Evolutionary conservation across 35 echinoderm and acorn worm species (phyloP).

Genomic region (Stichopus chloronotus): DNA sequence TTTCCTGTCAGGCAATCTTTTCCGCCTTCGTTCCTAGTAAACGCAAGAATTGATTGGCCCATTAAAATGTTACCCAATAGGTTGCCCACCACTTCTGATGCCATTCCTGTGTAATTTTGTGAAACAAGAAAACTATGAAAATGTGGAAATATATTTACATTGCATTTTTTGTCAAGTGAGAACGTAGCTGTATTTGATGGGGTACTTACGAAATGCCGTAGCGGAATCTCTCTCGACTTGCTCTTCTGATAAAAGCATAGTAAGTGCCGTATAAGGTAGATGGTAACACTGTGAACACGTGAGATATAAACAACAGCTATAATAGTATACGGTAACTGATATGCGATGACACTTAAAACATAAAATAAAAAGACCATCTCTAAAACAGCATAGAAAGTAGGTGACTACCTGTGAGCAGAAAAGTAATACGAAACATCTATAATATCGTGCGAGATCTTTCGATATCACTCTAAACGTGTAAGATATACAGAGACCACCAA

Average conservation of each 20-base stretch:
- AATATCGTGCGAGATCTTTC: too few species aligned
- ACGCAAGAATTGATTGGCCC: constrained; percentile 69
- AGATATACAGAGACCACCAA: too few species aligned
- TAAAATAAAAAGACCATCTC: too few species aligned
- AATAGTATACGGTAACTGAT: background rate
- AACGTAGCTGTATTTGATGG: background rate
- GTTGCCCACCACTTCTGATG: constrained; percentile 70
- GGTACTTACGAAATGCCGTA: constrained; percentile 80
- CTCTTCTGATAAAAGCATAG: constrained; percentile 80
- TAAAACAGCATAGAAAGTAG: too few species aligned
- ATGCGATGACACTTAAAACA: too few species aligned
- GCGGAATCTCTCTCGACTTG: constrained; percentile 81
- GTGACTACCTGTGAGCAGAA: too few species aligned
- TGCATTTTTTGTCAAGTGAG: background rate
- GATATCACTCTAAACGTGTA: too few species aligned
- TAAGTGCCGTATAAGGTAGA: constrained; percentile 82
- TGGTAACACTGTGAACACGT: constrained; percentile 66
- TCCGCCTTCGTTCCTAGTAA: background rate
- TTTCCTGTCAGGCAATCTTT: constrained; percentile 50
- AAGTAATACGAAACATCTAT: too few species aligned
- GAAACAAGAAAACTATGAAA: background rate
- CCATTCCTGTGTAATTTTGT: constrained; percentile 74
- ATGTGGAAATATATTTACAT: background rate
- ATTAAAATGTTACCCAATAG: constrained; percentile 85
- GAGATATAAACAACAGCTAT: background rate